Conservation (phyloP, 2,797 vertebrate species). For the Bufotes viridis region DNA sequence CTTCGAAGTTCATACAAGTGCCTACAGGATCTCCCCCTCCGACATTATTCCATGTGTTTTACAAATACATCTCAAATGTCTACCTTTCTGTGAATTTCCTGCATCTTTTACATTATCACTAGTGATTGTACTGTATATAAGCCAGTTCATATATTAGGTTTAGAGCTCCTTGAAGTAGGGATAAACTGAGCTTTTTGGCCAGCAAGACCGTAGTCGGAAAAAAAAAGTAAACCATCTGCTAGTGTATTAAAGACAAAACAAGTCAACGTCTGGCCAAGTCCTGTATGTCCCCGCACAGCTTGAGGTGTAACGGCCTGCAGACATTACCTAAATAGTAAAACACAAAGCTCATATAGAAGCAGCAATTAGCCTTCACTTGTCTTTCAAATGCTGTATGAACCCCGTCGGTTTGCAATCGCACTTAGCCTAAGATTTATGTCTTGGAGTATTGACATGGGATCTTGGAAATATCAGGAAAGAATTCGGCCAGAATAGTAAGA, state of each 20-base stretch:
- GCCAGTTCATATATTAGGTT: slow-evolving; percentile 2
- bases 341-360: not conserved
- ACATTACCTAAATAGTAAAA: slow-evolving; percentile 49
- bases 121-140: not conserved
- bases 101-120: not conserved
- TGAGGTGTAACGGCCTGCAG: slow-evolving; percentile 19
- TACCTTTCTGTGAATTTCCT: not conserved
- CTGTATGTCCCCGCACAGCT: slow-evolving; percentile 15
- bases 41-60: slow-evolving; percentile 2
- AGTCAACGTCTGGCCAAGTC: slow-evolving; percentile 43
- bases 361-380: slow-evolving; percentile 26
- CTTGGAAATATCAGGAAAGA: not conserved
- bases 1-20: not conserved
- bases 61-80: slow-evolving; percentile 11
- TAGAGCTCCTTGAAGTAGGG: not conserved
- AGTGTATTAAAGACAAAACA: slow-evolving; percentile 47
- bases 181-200: slow-evolving; percentile 39
- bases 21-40: not conserved
- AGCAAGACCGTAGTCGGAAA: not conserved
- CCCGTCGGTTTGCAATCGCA: slow-evolving; percentile 1
- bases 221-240: slow-evolving; percentile 28
- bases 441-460: not conserved
- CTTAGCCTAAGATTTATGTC: not conserved
- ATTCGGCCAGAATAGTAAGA: slow-evolving; percentile 4
- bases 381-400: not conserved